Evolutionary conservation across 1,140 invertebrate species (phyloP).

Genomic region (Leguminivora glycinivorella): DNA sequence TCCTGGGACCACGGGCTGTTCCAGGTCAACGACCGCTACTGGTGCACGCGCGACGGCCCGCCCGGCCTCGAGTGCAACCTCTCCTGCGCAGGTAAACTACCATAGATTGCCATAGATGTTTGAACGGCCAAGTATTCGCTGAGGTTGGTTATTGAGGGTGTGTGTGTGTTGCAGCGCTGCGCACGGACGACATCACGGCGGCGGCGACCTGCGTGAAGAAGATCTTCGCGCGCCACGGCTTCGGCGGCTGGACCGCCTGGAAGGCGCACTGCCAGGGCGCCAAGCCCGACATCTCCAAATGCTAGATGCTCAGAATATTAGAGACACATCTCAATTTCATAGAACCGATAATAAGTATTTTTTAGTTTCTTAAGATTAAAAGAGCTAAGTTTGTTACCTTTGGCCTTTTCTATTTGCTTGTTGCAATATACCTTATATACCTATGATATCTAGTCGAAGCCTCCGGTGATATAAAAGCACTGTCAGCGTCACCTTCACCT

Average conservation of each 20-base stretch:
- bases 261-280: slow-evolving; percentile 56
- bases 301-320: slow-evolving; percentile 30
- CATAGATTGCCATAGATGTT: background rate
- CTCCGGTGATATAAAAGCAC: no score
- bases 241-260: slow-evolving; percentile 70
- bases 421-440: no score
- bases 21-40: slow-evolving; percentile 81
- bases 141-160: background rate
- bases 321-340: no score
- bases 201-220: slow-evolving; percentile 60
- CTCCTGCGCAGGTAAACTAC: slow-evolving; percentile 48
- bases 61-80: slow-evolving; percentile 60
- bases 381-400: no score
- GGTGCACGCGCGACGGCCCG: slow-evolving; percentile 67
- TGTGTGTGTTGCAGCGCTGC: slow-evolving; percentile 43
- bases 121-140: background rate
- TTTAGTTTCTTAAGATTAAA: no score
- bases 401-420: no score
- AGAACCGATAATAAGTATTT: no score
- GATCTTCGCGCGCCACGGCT: slow-evolving; percentile 58
- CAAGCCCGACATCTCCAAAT: slow-evolving; percentile 47
- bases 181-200: slow-evolving; percentile 54
- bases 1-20: slow-evolving; percentile 80
- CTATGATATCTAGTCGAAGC: no score
- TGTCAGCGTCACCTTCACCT: no score